Percentiles rank a stretch among this genome's conserved stretches.
These are phyloP conservation scores for Trialeurodes vaporariorum DNA, from an alignment of 1,140 invertebrate genomes.

Conservation along the genomic window DNA sequence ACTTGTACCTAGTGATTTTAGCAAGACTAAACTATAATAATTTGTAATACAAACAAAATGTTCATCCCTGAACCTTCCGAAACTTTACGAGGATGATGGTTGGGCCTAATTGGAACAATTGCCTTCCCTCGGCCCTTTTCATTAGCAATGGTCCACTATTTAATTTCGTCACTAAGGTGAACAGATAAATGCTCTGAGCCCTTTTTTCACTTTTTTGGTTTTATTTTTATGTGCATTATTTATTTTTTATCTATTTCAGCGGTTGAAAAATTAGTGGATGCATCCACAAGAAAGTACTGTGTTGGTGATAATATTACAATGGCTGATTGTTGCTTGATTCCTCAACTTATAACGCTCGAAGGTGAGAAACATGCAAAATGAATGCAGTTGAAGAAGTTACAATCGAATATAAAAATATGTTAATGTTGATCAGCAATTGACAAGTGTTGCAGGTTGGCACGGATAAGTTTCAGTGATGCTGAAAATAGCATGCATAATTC, in stretches of 20 bases:
- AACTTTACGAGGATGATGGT: neutral
- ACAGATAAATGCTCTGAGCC: neutral
- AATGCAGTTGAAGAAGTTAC: constrained; percentile 44
- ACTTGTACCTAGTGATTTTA: too few species aligned
- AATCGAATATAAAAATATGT: neutral
- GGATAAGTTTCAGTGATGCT: too few species aligned
- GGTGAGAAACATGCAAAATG: constrained; percentile 40
- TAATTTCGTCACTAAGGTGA: neutral
- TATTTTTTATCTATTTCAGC: neutral
- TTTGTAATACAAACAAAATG: too few species aligned
- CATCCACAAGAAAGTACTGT: constrained; percentile 79
- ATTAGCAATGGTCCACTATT: neutral
- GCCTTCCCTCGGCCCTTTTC: neutral
- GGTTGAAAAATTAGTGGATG: constrained; percentile 67
- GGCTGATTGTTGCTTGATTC: constrained; percentile 86
- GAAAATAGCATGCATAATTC: too few species aligned
- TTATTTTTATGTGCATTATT: neutral
- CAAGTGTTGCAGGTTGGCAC: neutral
- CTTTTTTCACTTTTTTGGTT: neutral
- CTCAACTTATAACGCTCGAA: constrained; percentile 82
- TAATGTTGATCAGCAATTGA: neutral
- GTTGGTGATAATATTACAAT: constrained; percentile 84
- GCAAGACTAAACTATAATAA: too few species aligned
- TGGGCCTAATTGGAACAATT: neutral
- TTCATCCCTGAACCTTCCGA: too few species aligned